Percentiles rank a stretch among this genome's conserved stretches.
Evolutionary conservation across 2,888 invertebrate species (phyloP).

Genomic region (Pegoplata infirma): DNA sequence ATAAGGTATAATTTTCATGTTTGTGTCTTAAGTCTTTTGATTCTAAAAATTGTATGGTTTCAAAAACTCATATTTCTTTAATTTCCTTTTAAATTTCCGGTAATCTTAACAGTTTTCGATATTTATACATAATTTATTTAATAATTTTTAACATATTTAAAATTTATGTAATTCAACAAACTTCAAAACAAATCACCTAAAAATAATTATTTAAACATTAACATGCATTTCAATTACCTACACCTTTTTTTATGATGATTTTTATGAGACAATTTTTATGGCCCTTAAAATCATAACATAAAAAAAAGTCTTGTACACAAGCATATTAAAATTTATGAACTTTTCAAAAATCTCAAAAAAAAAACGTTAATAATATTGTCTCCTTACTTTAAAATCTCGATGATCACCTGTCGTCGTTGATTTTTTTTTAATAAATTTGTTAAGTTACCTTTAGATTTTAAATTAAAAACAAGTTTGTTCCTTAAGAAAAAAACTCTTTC

Average conservation of each 20-base stretch:
- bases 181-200: too few relatives aligned
- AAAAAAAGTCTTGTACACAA: neutral
- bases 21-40: too few relatives aligned
- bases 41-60: too few relatives aligned
- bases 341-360: neutral
- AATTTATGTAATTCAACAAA: too few relatives aligned
- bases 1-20: too few relatives aligned
- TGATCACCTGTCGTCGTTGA: neutral
- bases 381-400: neutral
- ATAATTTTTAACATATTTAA: too few relatives aligned
- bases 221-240: slow-evolving; percentile 37
- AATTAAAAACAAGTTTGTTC: neutral
- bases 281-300: neutral
- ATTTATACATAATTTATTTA: too few relatives aligned
- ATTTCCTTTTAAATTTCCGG: too few relatives aligned
- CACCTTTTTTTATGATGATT: slow-evolving; percentile 37
- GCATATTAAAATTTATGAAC: neutral
- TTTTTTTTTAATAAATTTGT: neutral
- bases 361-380: too few relatives aligned
- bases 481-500: neutral
- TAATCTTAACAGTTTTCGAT: too few relatives aligned
- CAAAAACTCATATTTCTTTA: too few relatives aligned
- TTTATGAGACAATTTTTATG: slow-evolving; percentile 6
- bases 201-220: slow-evolving; percentile 51
- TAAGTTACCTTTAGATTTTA: neutral